Conservation (phyloP, 2,113 vertebrate genomes). For the Grammomys surdaster region DNA sequence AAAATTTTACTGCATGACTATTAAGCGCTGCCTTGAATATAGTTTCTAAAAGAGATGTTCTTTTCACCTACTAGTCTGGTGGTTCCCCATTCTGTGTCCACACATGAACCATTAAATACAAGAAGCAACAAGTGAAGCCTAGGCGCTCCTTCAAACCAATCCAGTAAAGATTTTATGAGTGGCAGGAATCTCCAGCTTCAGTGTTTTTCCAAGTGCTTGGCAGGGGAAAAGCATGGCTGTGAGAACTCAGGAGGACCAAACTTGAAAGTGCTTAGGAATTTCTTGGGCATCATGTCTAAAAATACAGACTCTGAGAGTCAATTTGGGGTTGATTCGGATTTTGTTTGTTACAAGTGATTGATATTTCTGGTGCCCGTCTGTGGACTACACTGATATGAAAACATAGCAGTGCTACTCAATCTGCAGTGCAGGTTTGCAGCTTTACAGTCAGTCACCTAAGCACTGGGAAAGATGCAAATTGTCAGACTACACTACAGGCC, state of each 20-base stretch:
- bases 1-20: background rate
- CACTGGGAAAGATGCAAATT: background rate
- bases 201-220: background rate
- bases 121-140: background rate
- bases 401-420: background rate
- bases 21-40: conserved; percentile 5
- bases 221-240: background rate
- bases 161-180: background rate
- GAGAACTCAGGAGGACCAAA: background rate
- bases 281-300: background rate
- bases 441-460: background rate
- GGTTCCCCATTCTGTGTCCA: background rate
- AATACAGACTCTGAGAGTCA: background rate
- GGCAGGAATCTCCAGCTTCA: background rate
- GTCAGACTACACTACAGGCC: background rate
- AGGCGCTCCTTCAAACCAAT: background rate
- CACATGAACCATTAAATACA: background rate
- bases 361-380: background rate
- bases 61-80: background rate
- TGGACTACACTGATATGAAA: background rate
- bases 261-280: background rate
- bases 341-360: background rate
- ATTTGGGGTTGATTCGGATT: background rate
- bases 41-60: background rate
- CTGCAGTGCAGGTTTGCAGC: background rate